Conservation (phyloP, 2,113 vertebrate genomes). For the Cheirogaleus medius region DNA sequence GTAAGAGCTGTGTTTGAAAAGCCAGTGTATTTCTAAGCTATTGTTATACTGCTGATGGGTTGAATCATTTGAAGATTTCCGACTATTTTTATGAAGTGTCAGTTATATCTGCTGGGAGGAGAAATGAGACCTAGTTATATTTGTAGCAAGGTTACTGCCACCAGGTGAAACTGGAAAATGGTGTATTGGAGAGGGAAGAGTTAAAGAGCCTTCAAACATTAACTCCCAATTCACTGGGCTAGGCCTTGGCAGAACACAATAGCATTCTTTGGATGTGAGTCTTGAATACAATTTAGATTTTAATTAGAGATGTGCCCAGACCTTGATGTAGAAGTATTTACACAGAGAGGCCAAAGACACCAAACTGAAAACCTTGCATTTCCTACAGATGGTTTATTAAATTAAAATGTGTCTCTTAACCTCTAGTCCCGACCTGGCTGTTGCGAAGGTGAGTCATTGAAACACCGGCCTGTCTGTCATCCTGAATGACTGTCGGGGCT, state of each 20-base stretch:
- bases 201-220: constrained; percentile 40
- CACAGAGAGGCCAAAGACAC: background rate
- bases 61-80: constrained; percentile 52
- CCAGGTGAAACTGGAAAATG: background rate
- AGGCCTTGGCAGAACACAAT: constrained; percentile 19
- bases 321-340: constrained; percentile 48
- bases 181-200: background rate
- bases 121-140: constrained; percentile 28
- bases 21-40: constrained; percentile 10
- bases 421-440: background rate
- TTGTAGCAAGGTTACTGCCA: background rate
- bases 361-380: constrained; percentile 32
- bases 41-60: constrained; percentile 19
- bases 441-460: constrained; percentile 38
- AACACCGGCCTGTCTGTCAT: background rate
- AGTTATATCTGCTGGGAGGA: background rate
- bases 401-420: constrained; percentile 45
- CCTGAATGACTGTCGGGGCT: background rate
- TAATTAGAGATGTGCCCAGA: constrained; percentile 69
- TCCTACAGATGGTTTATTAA: constrained; percentile 60
- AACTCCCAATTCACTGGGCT: background rate
- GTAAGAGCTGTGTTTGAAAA: background rate
- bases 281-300: constrained; percentile 75
- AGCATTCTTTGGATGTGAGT: constrained; percentile 28
- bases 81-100: constrained; percentile 34